These are phyloP conservation scores for Andricus quercusramuli DNA, from an alignment of 2,888 invertebrate genomes.

Conservation along the genomic window DNA sequence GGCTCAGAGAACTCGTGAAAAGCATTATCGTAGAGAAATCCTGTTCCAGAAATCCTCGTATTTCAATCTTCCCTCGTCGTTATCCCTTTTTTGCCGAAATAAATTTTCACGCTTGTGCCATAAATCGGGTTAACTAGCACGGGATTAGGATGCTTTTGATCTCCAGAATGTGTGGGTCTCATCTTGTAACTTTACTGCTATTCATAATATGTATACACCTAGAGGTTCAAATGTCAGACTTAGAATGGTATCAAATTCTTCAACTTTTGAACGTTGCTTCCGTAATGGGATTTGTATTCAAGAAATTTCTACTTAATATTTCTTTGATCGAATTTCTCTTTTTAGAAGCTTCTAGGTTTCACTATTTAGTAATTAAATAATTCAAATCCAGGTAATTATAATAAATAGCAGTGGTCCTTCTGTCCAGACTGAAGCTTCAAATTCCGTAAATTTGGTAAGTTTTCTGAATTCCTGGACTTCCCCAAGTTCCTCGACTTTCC, in stretches of 20 bases:
- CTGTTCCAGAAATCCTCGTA: not conserved
- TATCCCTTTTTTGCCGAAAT: not conserved
- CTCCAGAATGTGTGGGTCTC: not conserved
- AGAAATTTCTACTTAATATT: not conserved
- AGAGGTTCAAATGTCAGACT: no score
- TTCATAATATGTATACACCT: not conserved
- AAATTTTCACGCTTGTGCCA: constrained; percentile 7
- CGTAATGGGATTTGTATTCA: not conserved
- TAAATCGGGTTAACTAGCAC: not conserved
- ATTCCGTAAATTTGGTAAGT: no score
- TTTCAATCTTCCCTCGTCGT: not conserved
- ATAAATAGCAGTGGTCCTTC: no score
- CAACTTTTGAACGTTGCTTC: not conserved
- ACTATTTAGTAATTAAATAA: not conserved
- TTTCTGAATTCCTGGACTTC: no score
- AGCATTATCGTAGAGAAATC: not conserved
- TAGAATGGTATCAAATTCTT: not conserved
- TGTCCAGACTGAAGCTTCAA: no score
- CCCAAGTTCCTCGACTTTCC: no score
- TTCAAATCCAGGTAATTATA: no score
- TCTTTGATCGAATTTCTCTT: not conserved
- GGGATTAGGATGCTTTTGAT: not conserved
- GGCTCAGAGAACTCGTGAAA: not conserved
- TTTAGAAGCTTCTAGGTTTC: not conserved
- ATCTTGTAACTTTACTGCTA: constrained; percentile 7